phyloP scores from a whole-genome alignment of 92 coral and sea anemone species.

The Porites evermanni region DNA sequence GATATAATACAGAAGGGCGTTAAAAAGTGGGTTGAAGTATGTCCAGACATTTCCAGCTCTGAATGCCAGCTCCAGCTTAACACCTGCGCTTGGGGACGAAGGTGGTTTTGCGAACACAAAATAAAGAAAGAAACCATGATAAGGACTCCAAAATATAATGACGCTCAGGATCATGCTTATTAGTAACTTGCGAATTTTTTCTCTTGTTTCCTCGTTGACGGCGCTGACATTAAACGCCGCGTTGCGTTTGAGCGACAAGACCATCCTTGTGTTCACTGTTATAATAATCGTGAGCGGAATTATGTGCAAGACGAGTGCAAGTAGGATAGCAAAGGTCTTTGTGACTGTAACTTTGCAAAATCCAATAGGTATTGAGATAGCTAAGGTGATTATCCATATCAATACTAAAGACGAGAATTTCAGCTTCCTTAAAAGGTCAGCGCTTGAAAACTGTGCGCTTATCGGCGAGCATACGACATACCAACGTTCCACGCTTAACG shows the following conservation, averaged over 20 bases:
- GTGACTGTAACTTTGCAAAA: no score
- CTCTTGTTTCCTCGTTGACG: conserved; percentile 33
- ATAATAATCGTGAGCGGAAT: conserved; percentile 17
- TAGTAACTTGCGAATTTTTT: conserved; percentile 62
- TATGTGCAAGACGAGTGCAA: no score
- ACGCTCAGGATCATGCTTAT: conserved; percentile 65
- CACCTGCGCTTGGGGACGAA: not conserved
- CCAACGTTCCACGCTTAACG: no score
- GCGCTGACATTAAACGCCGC: conserved; percentile 42
- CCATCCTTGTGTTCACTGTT: conserved; percentile 47
- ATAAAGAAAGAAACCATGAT: conserved; percentile 55
- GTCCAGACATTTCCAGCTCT: conserved; percentile 49
- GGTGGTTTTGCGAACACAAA: conserved; percentile 34
- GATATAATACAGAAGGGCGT: conserved; percentile 74
- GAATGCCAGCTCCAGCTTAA: conserved; percentile 27
- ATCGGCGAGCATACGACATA: no score
- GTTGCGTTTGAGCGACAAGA: conserved; percentile 47
- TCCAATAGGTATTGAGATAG: no score
- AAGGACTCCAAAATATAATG: conserved; percentile 69
- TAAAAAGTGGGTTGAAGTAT: conserved; percentile 69
- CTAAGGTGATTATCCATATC: no score
- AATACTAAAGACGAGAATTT: no score
- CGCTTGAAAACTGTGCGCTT: no score
- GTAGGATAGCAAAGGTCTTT: no score
- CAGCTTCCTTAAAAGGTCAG: no score